Conservation (phyloP, 2,797 vertebrate species). For the Rhinella marina region DNA sequence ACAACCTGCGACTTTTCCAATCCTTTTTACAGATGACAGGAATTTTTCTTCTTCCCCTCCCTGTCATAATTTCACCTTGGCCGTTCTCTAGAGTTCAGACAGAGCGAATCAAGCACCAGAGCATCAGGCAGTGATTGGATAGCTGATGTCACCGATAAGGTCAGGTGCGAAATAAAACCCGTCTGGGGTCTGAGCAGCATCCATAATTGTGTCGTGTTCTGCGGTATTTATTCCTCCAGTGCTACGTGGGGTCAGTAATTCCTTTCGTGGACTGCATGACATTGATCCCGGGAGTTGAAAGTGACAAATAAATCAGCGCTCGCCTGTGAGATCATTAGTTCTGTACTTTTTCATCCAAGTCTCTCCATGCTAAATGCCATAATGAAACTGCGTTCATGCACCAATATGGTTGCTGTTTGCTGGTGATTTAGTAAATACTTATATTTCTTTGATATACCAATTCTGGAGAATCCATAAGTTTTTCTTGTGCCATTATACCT, state of each 20-base stretch:
- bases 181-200: slow-evolving; percentile 59
- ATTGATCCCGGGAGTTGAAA: slow-evolving; percentile 40
- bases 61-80: slow-evolving; percentile 24
- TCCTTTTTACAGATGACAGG: not conserved
- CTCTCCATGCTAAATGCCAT: slow-evolving; percentile 48
- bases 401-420: too few species aligned
- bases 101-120: slow-evolving; percentile 31
- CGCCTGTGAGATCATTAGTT: slow-evolving; percentile 62
- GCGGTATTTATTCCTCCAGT: slow-evolving; percentile 63
- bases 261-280: slow-evolving; percentile 47
- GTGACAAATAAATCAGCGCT: slow-evolving; percentile 60
- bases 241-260: slow-evolving; percentile 60
- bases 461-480: too few species aligned
- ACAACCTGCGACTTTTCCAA: not conserved
- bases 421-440: too few species aligned
- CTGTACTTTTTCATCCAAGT: slow-evolving; percentile 28
- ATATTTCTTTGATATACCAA: too few species aligned
- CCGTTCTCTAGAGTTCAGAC: not conserved
- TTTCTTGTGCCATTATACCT: too few species aligned
- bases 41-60: not conserved
- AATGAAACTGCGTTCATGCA: not conserved
- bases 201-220: slow-evolving; percentile 58
- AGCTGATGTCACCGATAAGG: slow-evolving; percentile 65
- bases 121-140: slow-evolving; percentile 56
- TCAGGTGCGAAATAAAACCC: slow-evolving; percentile 65